phyloP scores from a whole-genome alignment of 2,113 vertebrate genomes.

The Puffinus mauretanicus region DNA sequence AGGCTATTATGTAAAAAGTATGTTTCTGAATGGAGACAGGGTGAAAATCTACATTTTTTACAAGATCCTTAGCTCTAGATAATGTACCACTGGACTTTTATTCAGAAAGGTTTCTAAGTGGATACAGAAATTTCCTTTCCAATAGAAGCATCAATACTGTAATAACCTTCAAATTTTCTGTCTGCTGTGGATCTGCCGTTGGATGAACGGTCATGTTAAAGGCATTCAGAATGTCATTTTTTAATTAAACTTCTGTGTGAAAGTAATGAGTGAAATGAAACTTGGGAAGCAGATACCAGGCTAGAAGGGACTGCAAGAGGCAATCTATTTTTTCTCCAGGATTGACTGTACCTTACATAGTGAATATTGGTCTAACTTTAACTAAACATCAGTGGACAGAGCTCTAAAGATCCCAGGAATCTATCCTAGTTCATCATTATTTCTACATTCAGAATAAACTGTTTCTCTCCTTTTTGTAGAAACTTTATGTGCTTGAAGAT shows the following conservation, averaged over 20 bases:
- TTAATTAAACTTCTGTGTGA: not conserved
- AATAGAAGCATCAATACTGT: not conserved
- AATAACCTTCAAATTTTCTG: not conserved
- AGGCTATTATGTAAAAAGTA: not conserved
- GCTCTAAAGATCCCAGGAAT: not conserved
- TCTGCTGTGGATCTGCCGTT: not conserved
- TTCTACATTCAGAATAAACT: not conserved
- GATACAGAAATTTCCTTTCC: not conserved
- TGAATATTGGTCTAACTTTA: not conserved
- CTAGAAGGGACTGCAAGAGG: not conserved
- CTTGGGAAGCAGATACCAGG: not conserved
- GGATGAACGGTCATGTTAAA: not conserved
- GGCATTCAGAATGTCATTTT: not conserved
- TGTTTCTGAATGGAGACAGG: not conserved
- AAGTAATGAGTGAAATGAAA: not conserved
- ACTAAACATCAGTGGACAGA: not conserved
- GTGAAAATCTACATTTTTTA: not conserved
- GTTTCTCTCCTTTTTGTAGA: not conserved
- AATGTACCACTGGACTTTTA: not conserved
- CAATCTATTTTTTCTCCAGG: not conserved
- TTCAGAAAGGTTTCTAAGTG: not conserved
- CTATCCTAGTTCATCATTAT: not conserved
- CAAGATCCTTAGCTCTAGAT: not conserved
- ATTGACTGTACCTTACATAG: not conserved
- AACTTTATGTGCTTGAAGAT: not conserved